Evolutionary conservation across 2,113 vertebrate species (phyloP).

Genomic region (Oryzias melastigma): DNA sequence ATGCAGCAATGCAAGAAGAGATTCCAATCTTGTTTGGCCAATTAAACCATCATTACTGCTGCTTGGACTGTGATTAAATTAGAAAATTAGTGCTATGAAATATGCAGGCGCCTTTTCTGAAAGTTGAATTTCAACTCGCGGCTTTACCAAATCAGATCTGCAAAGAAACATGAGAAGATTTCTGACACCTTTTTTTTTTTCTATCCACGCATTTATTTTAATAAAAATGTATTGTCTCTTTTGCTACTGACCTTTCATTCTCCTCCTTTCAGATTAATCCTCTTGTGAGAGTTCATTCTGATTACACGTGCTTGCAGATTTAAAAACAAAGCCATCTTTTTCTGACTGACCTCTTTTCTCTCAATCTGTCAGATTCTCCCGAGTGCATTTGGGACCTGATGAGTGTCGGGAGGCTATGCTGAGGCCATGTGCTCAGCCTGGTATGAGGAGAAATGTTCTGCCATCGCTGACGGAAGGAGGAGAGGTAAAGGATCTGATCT

Average conservation of each 20-base stretch:
- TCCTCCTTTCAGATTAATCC: conserved; percentile 21
- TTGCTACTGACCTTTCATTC: conserved; percentile 42
- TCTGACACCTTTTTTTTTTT: not conserved
- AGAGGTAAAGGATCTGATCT: conserved; percentile 25
- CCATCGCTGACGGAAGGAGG: conserved; percentile 29
- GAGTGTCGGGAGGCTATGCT: conserved; percentile 67
- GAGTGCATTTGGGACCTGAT: conserved; percentile 46
- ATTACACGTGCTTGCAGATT: conserved; percentile 28
- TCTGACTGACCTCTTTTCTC: conserved; percentile 32
- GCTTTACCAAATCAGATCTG: not conserved
- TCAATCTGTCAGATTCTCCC: conserved; percentile 37
- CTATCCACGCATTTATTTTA: not conserved
- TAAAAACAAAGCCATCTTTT: conserved; percentile 17
- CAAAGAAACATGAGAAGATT: not conserved
- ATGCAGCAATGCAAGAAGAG: conserved; percentile 16
- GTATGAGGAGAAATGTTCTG: conserved; percentile 57
- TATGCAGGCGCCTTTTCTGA: conserved; percentile 5
- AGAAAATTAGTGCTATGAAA: conserved; percentile 8
- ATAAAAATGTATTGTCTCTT: conserved; percentile 34
- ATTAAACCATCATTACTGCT: conserved; percentile 10
- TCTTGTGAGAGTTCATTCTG: conserved; percentile 31
- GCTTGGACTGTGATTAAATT: conserved; percentile 5
- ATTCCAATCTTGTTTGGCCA: conserved; percentile 20
- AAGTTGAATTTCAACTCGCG: conserved; percentile 12
- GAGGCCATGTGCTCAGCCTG: conserved; percentile 66